These are phyloP conservation scores for Lochmaea crataegi DNA, from an alignment of 2,888 invertebrate species.

Conservation along the genomic window DNA sequence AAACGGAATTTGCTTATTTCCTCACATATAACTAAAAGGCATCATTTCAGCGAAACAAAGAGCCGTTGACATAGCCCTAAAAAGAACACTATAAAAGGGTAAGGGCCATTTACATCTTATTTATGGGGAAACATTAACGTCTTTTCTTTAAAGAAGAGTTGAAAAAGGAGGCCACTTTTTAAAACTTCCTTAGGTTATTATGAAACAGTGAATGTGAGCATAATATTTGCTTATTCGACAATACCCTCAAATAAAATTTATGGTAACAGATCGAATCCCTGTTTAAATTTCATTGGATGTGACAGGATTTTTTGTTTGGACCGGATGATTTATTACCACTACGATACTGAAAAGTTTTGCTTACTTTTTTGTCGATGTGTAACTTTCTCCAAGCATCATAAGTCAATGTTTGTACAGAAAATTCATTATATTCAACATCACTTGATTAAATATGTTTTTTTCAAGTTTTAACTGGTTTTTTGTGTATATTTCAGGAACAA, in stretches of 20 bases:
- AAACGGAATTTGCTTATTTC: slow-evolving; percentile 36
- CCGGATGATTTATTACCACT: neutral
- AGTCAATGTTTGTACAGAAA: no score
- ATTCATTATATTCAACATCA: no score
- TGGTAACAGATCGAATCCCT: slow-evolving; percentile 9
- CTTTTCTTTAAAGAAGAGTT: slow-evolving; percentile 37
- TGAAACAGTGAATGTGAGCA: slow-evolving; percentile 16
- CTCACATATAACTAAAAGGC: slow-evolving; percentile 39
- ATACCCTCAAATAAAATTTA: slow-evolving; percentile 20
- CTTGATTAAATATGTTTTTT: no score
- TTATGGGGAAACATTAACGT: slow-evolving; percentile 45
- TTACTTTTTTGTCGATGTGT: neutral
- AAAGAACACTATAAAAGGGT: slow-evolving; percentile 46
- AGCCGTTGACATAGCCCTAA: slow-evolving; percentile 45
- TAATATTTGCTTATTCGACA: slow-evolving; percentile 32
- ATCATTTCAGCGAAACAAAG: slow-evolving; percentile 47
- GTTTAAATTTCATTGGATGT: slow-evolving; percentile 24
- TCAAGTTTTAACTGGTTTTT: no score
- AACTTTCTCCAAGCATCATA: no score
- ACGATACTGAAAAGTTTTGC: neutral
- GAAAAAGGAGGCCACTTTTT: slow-evolving; percentile 31
- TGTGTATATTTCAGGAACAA: no score
- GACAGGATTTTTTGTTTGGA: slow-evolving; percentile 13
- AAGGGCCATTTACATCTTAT: slow-evolving; percentile 48
- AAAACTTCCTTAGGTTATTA: slow-evolving; percentile 29